Percentiles rank a stretch among this genome's conserved stretches.
Conservation (phyloP, 2,888 invertebrate species). For the Conops quadrifasciatus region DNA sequence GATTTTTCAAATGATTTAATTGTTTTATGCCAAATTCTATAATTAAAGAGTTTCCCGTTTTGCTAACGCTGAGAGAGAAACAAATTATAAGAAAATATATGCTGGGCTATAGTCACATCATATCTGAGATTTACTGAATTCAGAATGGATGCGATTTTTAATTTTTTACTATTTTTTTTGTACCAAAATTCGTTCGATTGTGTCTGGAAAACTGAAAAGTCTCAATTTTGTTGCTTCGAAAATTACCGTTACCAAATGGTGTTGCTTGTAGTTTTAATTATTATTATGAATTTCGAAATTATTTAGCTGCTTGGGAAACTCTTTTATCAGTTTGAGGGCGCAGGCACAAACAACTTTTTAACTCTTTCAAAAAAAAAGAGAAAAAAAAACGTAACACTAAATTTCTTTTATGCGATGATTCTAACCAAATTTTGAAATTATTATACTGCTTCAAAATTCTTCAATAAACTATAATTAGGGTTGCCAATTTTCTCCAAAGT, state of each 20-base stretch:
- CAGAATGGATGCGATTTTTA: constrained; percentile 26
- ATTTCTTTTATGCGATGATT: not conserved
- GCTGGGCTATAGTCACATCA: constrained; percentile 50
- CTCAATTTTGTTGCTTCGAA: constrained; percentile 35
- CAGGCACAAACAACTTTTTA: constrained; percentile 32
- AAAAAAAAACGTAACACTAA: not conserved
- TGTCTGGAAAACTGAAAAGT: constrained; percentile 40
- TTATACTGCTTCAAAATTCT: not conserved
- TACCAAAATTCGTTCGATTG: constrained; percentile 33
- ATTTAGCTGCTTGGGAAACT: constrained; percentile 3
- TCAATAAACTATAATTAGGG: not conserved
- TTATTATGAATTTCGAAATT: not conserved
- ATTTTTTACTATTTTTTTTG: constrained; percentile 46
- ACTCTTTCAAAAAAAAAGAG: not conserved
- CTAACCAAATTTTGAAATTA: no score
- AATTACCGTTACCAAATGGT: constrained; percentile 42
- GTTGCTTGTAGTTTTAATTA: constrained; percentile 26
- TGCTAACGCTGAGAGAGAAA: not conserved
- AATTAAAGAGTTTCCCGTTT: constrained; percentile 2
- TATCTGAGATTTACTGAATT: not conserved
- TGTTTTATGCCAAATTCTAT: no score
- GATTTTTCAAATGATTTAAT: no score
- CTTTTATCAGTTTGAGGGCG: not conserved
- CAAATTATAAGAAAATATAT: constrained; percentile 36
- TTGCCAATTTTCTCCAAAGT: not conserved